Evolutionary conservation across 2,797 vertebrate species (phyloP).

Genomic region (Cossypha caffra): DNA sequence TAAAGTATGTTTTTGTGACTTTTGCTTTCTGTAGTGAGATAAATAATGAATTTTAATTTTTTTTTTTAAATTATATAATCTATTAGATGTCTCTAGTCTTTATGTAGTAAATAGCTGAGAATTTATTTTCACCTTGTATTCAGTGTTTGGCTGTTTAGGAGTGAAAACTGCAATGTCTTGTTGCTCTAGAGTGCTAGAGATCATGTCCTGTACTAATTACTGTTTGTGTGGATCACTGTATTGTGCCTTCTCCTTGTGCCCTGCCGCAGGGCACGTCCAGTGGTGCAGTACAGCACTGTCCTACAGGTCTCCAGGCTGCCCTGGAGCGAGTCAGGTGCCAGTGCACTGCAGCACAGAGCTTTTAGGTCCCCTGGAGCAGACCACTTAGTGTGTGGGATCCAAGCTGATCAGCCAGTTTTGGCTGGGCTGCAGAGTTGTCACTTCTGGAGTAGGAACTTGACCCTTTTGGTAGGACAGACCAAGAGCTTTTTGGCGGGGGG

Average conservation of each 20-base stretch:
- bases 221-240: neutral
- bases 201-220: neutral
- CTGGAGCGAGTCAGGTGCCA: neutral
- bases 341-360: neutral
- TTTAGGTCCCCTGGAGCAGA: fast-evolving
- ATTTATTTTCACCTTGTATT: neutral
- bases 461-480: neutral
- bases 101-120: neutral
- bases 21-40: neutral
- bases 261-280: fast-evolving
- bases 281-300: neutral
- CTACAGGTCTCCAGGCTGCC: neutral
- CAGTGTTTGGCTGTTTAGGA: neutral
- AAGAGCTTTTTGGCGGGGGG: fast-evolving
- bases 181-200: neutral
- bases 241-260: neutral
- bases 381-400: neutral
- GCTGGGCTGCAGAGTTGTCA: fast-evolving
- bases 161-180: neutral
- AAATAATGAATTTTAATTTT: neutral
- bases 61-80: neutral
- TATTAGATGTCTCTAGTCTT: neutral
- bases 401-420: neutral
- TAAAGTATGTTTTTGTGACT: neutral
- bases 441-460: neutral